Conservation (phyloP, 2,797 vertebrate species). For the Neosilurus hyrtlii region DNA sequence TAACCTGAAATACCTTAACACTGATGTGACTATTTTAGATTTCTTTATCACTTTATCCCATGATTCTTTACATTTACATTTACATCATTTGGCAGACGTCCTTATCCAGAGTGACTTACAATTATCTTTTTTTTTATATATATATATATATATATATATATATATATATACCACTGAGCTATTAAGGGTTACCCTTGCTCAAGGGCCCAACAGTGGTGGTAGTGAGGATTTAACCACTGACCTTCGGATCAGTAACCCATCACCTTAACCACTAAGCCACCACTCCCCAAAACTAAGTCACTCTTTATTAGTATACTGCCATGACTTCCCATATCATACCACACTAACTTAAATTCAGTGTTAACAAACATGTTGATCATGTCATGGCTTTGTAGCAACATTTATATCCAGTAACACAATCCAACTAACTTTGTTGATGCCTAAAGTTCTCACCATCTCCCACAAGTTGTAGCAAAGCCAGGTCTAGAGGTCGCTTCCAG, state of each 20-base stretch:
- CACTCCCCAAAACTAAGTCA: too few relatives aligned
- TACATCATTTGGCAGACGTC: too few relatives aligned
- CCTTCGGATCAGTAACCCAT: too few relatives aligned
- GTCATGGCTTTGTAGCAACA: neutral
- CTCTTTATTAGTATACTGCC: neutral
- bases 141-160: too few relatives aligned
- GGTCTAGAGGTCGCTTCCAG: conserved; percentile 87
- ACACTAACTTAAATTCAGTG: neutral
- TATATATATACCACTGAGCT: too few relatives aligned
- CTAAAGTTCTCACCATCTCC: conserved; percentile 78
- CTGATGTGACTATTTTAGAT: neutral
- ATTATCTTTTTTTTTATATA: too few relatives aligned
- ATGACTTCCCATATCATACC: neutral
- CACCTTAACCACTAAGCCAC: too few relatives aligned
- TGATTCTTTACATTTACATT: too few relatives aligned
- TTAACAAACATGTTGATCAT: neutral
- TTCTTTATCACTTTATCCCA: neutral
- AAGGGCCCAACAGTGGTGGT: too few relatives aligned
- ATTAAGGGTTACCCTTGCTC: too few relatives aligned
- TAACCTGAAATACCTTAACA: neutral
- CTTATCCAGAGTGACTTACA: too few relatives aligned
- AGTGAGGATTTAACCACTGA: too few relatives aligned
- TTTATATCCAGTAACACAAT: neutral
- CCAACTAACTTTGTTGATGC: neutral
- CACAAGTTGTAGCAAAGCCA: conserved; percentile 87